Conservation (phyloP, 2,888 invertebrate genomes). For the Sphaerophoria rueppellii region DNA sequence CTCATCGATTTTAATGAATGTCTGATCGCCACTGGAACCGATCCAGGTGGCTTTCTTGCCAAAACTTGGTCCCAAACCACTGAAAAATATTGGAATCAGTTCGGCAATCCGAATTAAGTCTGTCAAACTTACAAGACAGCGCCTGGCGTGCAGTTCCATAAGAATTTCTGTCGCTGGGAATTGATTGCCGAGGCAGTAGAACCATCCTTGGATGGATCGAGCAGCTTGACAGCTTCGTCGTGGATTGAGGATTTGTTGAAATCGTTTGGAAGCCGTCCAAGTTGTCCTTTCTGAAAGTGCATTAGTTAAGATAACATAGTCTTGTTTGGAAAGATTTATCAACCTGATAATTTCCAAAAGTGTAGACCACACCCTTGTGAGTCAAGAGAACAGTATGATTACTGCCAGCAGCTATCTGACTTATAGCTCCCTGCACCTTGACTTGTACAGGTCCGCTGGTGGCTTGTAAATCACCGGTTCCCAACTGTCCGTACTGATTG, state of each 20-base stretch:
- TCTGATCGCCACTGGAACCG: constrained; percentile 97
- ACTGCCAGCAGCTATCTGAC: constrained; percentile 95
- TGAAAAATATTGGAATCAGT: constrained; percentile 70
- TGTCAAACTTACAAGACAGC: constrained; percentile 79
- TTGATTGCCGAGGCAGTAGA: constrained; percentile 76
- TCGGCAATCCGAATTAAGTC: neutral
- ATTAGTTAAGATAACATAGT: neutral
- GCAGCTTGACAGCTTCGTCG: constrained; percentile 63
- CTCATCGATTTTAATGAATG: constrained; percentile 95
- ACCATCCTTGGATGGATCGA: constrained; percentile 75
- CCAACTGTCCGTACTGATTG: constrained; percentile 97
- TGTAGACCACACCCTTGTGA: constrained; percentile 94
- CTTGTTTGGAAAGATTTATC: neutral
- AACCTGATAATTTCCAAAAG: constrained; percentile 94
- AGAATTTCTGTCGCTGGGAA: constrained; percentile 80
- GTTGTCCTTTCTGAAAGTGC: constrained; percentile 84
- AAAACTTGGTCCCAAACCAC: constrained; percentile 89
- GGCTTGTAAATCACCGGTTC: constrained; percentile 92
- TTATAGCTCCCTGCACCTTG: constrained; percentile 86
- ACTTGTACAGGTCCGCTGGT: constrained; percentile 91
- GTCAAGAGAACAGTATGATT: constrained; percentile 96
- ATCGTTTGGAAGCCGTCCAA: constrained; percentile 84
- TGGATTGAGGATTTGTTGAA: constrained; percentile 76
- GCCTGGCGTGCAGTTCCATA: constrained; percentile 82
- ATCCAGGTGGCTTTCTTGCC: constrained; percentile 96